Percentiles rank a stretch among this genome's conserved stretches.
Evolutionary conservation across 2,888 invertebrate species (phyloP).

Genomic region (Apodemia duryi): DNA sequence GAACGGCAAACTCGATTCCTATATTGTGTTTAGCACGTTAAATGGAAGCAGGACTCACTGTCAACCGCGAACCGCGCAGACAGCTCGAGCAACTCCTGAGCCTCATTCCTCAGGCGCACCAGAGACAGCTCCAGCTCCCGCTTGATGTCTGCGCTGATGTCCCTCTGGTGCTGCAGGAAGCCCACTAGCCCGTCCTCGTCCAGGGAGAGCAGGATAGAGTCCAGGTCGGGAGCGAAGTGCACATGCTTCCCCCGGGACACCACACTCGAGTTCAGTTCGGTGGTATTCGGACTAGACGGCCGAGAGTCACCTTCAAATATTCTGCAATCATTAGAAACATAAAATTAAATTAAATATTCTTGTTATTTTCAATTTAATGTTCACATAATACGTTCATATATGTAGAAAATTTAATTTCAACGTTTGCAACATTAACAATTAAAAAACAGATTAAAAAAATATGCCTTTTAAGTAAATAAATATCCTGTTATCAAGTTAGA

Average conservation of each 20-base stretch:
- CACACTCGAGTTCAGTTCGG: conserved; percentile 41
- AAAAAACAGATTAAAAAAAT: too few relatives aligned
- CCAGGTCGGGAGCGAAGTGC: conserved; percentile 85
- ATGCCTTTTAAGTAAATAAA: too few relatives aligned
- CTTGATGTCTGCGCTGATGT: conserved; percentile 78
- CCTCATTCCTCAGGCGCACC: conserved; percentile 83
- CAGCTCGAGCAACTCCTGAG: conserved; percentile 83
- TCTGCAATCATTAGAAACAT: conserved; percentile 30
- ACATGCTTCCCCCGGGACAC: conserved; percentile 73
- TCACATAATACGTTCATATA: too few relatives aligned
- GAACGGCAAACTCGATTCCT: too few relatives aligned
- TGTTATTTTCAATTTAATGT: too few relatives aligned
- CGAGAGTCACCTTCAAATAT: conserved; percentile 45
- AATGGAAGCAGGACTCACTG: conserved; percentile 39
- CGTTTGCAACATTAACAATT: too few relatives aligned
- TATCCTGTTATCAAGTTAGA: too few relatives aligned
- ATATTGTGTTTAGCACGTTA: too few relatives aligned
- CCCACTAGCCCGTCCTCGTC: conserved; percentile 80
- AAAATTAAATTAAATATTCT: too few relatives aligned
- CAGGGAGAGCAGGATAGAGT: conserved; percentile 77
- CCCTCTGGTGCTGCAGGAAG: conserved; percentile 73
- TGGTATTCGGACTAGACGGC: conserved; percentile 40
- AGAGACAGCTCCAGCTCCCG: conserved; percentile 84
- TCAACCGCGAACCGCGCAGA: conserved; percentile 51
- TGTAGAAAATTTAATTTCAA: too few relatives aligned